Evolutionary conservation across 2,888 invertebrate genomes (phyloP), one percentile per base, ranked within the genome.

Genomic region (Agrotis puta): DNA sequence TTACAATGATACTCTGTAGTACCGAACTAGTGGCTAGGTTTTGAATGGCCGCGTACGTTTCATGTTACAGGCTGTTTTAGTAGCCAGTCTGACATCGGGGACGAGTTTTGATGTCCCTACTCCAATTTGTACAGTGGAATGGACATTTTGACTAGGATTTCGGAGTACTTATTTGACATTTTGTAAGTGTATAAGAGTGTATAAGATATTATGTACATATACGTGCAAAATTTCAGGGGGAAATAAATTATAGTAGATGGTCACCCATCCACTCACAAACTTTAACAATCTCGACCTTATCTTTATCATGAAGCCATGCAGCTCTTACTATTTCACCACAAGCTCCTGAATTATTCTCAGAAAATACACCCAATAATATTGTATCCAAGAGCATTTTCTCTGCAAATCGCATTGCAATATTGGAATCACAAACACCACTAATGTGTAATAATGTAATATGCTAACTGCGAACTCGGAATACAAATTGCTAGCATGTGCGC

Each of bases 1-100:
- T 71, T 53, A 72, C 79, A 82, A 81, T 81, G 79, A 63, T 71
- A 54, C 67, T 58, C 57, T 77, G 57, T 62, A 77, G 72, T 24
- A 58, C 82, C 45, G 56, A 54, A 62, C 16, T 57, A 14, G 18
- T 22, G 43, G 33, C 57, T 64, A 51, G 57, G 54, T 68, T 81
- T 65, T 61, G 82, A 77, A 82, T 72, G 62, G 62, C 81, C 45
- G 20, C 16, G 16, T 81, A 65, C 76, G 39, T 66, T 81, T 53
- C 54, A 74, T n/a, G 24, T 75, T 53, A 16, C 53, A 39, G 57
- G 48, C 24, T 47, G 27, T 67, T 81, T 76, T 53, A 33, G 71
- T 63, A 47, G 39, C 48, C 58, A 48, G 64, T 63, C 43, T 70
- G 20, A 50, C 64, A 64, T 57, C 14, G 22, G 7, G n/a, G 13